Evolutionary conservation across 2,113 vertebrate genomes (phyloP).

Genomic region (Ptyas mucosa): DNA sequence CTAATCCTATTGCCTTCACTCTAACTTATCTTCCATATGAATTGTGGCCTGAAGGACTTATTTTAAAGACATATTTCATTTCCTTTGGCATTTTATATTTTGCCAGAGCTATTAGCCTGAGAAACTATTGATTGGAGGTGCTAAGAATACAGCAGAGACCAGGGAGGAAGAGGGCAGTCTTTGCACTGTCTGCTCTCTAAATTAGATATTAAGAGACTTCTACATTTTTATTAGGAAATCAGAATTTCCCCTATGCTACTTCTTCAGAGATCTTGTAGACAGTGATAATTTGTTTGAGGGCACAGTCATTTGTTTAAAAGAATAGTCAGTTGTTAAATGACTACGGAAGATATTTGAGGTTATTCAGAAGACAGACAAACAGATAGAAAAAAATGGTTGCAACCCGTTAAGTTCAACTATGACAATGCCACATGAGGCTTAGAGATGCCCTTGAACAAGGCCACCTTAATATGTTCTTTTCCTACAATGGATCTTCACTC

Average conservation of each 20-base stretch:
- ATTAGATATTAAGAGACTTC: background rate
- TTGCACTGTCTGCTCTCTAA: background rate
- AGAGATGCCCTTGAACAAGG: background rate
- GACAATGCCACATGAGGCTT: background rate
- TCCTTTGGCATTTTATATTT: background rate
- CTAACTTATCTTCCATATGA: background rate
- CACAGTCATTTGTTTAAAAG: accelerated
- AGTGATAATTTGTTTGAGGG: background rate
- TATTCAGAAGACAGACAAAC: background rate
- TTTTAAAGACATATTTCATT: background rate
- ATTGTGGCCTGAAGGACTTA: background rate
- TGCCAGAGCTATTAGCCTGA: background rate
- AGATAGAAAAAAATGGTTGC: background rate
- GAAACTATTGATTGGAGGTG: background rate
- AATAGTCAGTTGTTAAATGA: background rate
- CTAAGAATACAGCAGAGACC: background rate
- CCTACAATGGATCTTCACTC: background rate
- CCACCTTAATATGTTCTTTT: background rate
- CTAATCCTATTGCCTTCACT: background rate
- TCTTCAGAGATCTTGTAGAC: background rate
- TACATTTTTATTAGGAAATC: background rate
- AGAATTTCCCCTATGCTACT: background rate
- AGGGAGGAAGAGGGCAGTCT: background rate
- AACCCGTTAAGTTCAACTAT: background rate
- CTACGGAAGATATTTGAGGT: accelerated